Evolutionary conservation across 2,113 vertebrate species (phyloP).

Genomic region (Colaptes auratus): DNA sequence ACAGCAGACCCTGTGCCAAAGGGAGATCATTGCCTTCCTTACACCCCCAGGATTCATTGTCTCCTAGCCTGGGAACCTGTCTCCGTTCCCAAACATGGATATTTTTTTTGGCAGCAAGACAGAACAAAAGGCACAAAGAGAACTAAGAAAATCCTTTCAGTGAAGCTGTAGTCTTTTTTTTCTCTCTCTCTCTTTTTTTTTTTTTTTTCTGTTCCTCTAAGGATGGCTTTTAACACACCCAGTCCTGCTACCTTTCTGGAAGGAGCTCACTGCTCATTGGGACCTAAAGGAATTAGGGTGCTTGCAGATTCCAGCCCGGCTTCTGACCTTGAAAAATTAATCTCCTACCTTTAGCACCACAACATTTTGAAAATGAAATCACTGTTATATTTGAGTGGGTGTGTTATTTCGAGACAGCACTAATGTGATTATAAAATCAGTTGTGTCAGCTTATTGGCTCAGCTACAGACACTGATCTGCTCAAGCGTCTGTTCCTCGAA

Average conservation of each 20-base stretch:
- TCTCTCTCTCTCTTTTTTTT: background rate
- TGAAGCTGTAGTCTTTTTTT: conserved; percentile 1
- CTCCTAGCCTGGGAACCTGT: conserved; percentile 71
- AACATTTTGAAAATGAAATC: conserved; percentile 54
- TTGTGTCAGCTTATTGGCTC: conserved; percentile 68
- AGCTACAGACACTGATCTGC: conserved; percentile 49
- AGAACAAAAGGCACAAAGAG: conserved; percentile 71
- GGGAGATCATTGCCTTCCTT: conserved; percentile 53
- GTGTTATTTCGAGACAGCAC: conserved; percentile 58
- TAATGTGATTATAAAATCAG: conserved; percentile 66
- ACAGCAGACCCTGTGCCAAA: conserved; percentile 17
- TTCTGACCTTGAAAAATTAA: background rate
- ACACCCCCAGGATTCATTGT: conserved; percentile 67
- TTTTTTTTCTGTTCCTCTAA: background rate
- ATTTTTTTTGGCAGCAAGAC: conserved; percentile 70
- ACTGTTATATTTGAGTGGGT: conserved; percentile 49
- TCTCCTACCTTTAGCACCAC: conserved; percentile 24
- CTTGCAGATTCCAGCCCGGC: background rate
- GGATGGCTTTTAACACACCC: background rate
- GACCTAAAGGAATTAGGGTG: background rate
- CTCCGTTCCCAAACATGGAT: conserved; percentile 67
- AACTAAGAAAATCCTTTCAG: conserved; percentile 64
- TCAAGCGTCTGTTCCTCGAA: conserved; percentile 38
- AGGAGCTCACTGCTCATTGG: background rate
- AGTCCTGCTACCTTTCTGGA: conserved; percentile 16